Conservation (phyloP, 1,140 invertebrate species). For the Drosophila jambulina region DNA sequence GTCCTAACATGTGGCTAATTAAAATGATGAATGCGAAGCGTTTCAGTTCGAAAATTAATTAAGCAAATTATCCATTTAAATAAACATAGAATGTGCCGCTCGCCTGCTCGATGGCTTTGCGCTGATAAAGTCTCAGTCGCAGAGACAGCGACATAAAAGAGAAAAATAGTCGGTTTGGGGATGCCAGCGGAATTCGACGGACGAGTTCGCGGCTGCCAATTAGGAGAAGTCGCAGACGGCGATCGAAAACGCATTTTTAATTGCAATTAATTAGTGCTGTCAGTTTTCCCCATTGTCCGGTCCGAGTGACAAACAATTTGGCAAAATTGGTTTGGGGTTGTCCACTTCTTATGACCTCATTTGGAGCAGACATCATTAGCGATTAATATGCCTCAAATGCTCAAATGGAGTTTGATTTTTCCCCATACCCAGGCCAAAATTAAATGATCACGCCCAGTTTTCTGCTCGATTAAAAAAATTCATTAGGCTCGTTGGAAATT, state of each 20-base stretch:
- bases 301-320: conserved; percentile 41
- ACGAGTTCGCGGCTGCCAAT: conserved; percentile 71
- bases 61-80: conserved; percentile 62
- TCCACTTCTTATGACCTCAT: conserved; percentile 45
- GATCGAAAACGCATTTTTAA: conserved; percentile 56
- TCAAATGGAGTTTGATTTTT: conserved; percentile 42
- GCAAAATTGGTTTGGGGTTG: conserved; percentile 21
- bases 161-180: conserved; percentile 26
- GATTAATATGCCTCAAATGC: conserved; percentile 46
- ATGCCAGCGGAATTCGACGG: conserved; percentile 25
- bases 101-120: conserved; percentile 49
- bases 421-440: conserved; percentile 37
- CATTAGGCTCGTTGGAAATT: conserved; percentile 69
- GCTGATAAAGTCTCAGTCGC: conserved; percentile 40
- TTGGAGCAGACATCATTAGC: conserved; percentile 65
- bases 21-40: conserved; percentile 78
- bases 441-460: conserved; percentile 67
- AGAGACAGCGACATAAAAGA: conserved; percentile 2
- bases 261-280: conserved; percentile 54
- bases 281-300: conserved; percentile 43
- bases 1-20: conserved; percentile 50
- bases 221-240: conserved; percentile 43
- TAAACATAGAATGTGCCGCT: conserved; percentile 59
- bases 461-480: conserved; percentile 71
- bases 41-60: conserved; percentile 63